Evolutionary conservation across 2,113 vertebrate genomes (phyloP), one percentile per base, ranked within the genome.

Genomic region (Nothobranchius kuhntae): DNA sequence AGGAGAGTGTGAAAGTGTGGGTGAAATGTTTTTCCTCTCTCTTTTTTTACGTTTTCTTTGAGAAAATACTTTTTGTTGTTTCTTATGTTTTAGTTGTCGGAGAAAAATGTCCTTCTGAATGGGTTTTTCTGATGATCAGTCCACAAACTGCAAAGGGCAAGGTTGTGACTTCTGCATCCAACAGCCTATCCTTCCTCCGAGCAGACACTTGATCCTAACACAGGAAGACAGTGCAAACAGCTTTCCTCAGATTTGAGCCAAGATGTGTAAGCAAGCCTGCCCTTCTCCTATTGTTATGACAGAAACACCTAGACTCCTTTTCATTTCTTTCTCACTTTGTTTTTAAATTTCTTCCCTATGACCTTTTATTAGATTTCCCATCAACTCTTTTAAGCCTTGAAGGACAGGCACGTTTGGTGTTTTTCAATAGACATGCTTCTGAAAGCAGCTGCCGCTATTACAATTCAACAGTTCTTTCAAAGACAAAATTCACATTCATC

Each of bases 121-220:
- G 75, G 67, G 62, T 80, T 81, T 87, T 83, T 89, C 66, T 86
- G 53, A 89, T 88, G 85, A 76, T 85, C 73, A 81, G 80, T 87
- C 89, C 75, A 75, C 75, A 82, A 84, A 89, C 73, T 44, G 71
- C 83, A 91, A 75, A 87, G 91, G 81, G 84, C 87, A 88, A 78
- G 80, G 72, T 87, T 91, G 71, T 45, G 79, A 82, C 87, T 14
- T 9, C 67, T 70, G 74, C 60, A 81, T 90, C 78, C 68, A 58
- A 45, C 52, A 77, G 68, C 66, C 76, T 80, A 66, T 78, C 70
- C 71, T 84, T 86, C 80, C 86, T 89, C 71, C 66, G 38, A 88
- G 85, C 85, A 58, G 46, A 36, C 46, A 65, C 60, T 87, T 90
- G 87, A 90, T 87, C 76, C 72, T 88, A 89, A 91, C 76, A 9